Conservation (phyloP, 2,113 vertebrate genomes). For the Anoura caudifer region DNA sequence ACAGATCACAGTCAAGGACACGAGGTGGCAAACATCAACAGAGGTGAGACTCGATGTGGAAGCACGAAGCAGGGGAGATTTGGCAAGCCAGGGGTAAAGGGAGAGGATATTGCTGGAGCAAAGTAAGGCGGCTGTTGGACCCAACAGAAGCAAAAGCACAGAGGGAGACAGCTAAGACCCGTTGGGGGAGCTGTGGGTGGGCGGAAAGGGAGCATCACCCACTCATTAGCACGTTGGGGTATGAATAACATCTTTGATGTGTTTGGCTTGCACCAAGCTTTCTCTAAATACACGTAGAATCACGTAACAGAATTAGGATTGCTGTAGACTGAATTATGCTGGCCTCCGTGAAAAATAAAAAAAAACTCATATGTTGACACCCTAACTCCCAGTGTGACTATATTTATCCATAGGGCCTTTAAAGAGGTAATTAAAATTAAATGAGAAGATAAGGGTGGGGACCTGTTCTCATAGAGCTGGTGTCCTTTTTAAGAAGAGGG, state of each 20-base stretch:
- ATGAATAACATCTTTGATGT: background rate
- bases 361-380: background rate
- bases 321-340: background rate
- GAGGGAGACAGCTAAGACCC: background rate
- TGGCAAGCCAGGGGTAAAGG: fast-evolving
- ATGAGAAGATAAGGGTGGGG: background rate
- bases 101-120: background rate
- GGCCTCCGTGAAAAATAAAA: too few relatives aligned
- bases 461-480: background rate
- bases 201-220: background rate
- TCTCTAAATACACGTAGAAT: background rate
- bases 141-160: background rate
- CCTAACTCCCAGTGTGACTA: background rate
- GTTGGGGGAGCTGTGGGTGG: background rate
- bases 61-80: background rate
- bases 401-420: background rate
- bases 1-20: background rate
- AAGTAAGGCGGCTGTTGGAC: too few relatives aligned
- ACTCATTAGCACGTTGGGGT: background rate
- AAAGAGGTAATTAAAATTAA: background rate
- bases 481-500: background rate
- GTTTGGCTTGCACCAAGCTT: background rate
- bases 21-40: background rate
- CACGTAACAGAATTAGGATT: background rate
- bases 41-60: background rate